Evolutionary conservation across 2,113 vertebrate genomes (phyloP), one percentile per base, ranked within the genome.

Genomic region (Rhadina sibilatrix): DNA sequence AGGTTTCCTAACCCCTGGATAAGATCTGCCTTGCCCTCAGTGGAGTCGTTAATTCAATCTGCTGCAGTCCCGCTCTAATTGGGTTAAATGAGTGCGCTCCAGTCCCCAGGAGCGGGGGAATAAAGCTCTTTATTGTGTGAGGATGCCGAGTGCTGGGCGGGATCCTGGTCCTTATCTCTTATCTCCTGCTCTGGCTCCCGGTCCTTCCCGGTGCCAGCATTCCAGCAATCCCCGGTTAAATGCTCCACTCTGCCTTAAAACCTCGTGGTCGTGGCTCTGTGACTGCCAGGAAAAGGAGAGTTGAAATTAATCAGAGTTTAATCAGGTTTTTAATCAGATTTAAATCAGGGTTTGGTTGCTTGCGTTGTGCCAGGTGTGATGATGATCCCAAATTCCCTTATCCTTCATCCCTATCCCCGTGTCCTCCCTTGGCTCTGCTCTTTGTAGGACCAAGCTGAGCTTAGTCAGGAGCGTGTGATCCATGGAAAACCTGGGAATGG

Each of bases 11-110:
- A 61, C 1, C 72, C 64, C 23, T 49, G 83, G 96, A 92, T 96
- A 91, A 94, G 53, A 96, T 96, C 95, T 87, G 85, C 76, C 95
- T 64, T 78, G 88, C 96, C 93, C 94, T 95, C 93, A 5, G 77
- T 47, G 88, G 96, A 93, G 95, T 93, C 92, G 85, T 96, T 93
- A 96, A 96, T 94, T 82, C 94, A 87, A 72, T 93, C 87, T 57
- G 64, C 90, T 57, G 92, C 91, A 92, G 91, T 90, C 40, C 69
- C 86, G 10, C 88, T 77, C 82, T 95, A 97, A 96, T 96, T 94
- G 96, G 92, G 93, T 82, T 92, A 11, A 59, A 86, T 77, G 9
- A 50, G 53, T 1, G 94, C 69, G 8, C 33, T 8, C 72, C 4
- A 31, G 56, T 87, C 92, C 92, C 92, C 92, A 10, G 78, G 92